Evolutionary conservation across 2,113 vertebrate genomes (phyloP).

Genomic region (Serranochromis macrocephalus): DNA sequence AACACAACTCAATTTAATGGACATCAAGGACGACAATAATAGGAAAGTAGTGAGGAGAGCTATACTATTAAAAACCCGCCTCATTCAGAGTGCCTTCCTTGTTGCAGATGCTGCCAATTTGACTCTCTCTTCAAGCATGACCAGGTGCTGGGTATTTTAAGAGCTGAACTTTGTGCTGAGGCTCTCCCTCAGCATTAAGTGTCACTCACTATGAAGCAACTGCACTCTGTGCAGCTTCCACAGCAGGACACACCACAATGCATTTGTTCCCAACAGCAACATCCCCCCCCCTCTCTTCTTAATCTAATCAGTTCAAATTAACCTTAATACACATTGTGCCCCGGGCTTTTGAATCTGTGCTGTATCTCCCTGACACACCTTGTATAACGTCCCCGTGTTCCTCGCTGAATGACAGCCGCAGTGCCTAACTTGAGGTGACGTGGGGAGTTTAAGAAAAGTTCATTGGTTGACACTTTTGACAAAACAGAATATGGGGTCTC

Average conservation of each 20-base stretch:
- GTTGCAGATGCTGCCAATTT: conserved; percentile 34
- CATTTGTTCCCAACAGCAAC: conserved; percentile 46
- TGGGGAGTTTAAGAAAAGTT: conserved; percentile 37
- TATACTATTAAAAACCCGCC: not conserved
- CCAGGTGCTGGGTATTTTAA: conserved; percentile 27
- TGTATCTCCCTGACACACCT: conserved; percentile 61
- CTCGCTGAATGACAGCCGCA: conserved; percentile 37
- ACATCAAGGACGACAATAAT: not conserved
- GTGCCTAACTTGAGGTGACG: conserved; percentile 36
- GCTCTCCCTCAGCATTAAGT: conserved; percentile 23
- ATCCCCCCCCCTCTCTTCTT: conserved; percentile 37
- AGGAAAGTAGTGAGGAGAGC: not conserved
- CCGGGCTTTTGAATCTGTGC: conserved; percentile 43
- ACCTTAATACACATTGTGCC: conserved; percentile 57
- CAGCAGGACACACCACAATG: conserved; percentile 14
- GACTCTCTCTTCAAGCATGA: conserved; percentile 29
- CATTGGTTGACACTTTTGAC: conserved; percentile 9
- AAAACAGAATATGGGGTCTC: not conserved
- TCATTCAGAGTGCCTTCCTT: not conserved
- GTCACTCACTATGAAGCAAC: not conserved
- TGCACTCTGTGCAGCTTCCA: conserved; percentile 10
- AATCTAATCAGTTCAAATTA: conserved; percentile 72
- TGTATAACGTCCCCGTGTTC: conserved; percentile 37
- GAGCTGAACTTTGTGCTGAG: conserved; percentile 3
- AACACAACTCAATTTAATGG: not conserved